A percentile compares a stretch with the other conserved stretches of the same genome.
Evolutionary conservation across 2,888 invertebrate genomes (phyloP).

Genomic region (Tuta absoluta): DNA sequence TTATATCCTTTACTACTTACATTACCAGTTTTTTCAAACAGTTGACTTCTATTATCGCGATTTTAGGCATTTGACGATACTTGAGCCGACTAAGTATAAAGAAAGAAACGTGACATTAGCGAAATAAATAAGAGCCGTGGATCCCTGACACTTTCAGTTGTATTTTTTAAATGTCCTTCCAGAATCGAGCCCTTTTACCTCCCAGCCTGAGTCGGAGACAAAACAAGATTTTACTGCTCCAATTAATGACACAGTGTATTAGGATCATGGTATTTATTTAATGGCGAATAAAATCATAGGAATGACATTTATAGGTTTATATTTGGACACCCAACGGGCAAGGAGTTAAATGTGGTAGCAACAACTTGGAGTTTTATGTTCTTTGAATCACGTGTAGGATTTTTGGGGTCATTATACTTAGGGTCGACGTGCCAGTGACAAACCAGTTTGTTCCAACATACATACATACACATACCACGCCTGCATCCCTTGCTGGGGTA

Average conservation of each 20-base stretch:
- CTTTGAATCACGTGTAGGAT: background rate
- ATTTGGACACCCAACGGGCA: conserved; percentile 18
- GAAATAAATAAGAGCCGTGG: no score
- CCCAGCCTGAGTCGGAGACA: background rate
- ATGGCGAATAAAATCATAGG: conserved; percentile 26
- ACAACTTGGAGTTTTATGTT: background rate
- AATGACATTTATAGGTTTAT: conserved; percentile 22
- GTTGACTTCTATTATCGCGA: no score
- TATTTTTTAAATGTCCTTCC: background rate
- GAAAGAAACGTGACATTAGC: no score
- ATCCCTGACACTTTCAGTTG: no score
- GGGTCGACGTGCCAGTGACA: no score
- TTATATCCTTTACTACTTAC: no score
- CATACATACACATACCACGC: no score
- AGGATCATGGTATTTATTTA: conserved; percentile 20
- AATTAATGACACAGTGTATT: conserved; percentile 15
- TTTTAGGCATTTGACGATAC: no score
- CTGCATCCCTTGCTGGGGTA: no score
- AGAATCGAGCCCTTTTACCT: conserved; percentile 11
- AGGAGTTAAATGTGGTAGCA: background rate
- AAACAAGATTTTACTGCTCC: conserved; percentile 6
- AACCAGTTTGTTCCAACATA: no score
- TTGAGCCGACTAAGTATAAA: no score
- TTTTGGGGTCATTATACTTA: background rate
- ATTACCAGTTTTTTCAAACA: no score